A percentile compares a stretch with the other conserved stretches of the same genome.
Evolutionary conservation across 2,797 vertebrate species (phyloP).

Genomic region (Atherinosoma microstoma): DNA sequence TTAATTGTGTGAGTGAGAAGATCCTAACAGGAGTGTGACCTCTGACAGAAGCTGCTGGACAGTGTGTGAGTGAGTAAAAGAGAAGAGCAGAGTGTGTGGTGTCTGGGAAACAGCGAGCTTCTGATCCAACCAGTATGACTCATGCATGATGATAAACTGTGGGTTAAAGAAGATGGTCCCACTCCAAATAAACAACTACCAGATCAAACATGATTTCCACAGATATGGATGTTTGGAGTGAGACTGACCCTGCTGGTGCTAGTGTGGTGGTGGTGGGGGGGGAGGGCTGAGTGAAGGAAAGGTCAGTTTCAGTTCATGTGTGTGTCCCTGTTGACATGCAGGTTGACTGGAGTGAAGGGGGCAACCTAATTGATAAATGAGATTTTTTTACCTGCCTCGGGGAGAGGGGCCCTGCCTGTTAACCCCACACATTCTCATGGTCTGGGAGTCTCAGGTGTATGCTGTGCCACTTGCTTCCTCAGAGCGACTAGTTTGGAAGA

Average conservation of each 20-base stretch:
- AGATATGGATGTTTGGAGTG: constrained; percentile 40
- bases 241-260: constrained; percentile 46
- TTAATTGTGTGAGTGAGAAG: constrained; percentile 51
- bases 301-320: constrained; percentile 54
- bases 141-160: constrained; percentile 69
- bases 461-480: constrained; percentile 82
- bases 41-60: constrained; percentile 46
- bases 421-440: constrained; percentile 79
- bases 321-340: constrained; percentile 77
- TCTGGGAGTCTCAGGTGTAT: constrained; percentile 78
- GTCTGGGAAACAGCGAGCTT: constrained; percentile 34
- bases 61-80: constrained; percentile 33
- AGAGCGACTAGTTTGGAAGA: constrained; percentile 85
- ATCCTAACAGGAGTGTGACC: constrained; percentile 22
- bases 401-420: constrained; percentile 79
- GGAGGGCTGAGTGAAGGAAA: constrained; percentile 34
- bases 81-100: constrained; percentile 36
- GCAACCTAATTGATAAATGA: constrained; percentile 64
- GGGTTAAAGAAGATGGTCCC: constrained; percentile 59
- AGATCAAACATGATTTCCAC: constrained; percentile 8
- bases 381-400: constrained; percentile 77
- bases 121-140: constrained; percentile 50
- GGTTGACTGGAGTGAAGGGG: constrained; percentile 57
- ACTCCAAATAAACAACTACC: constrained; percentile 53
- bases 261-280: constrained; percentile 1